These are phyloP conservation scores for Liopterus haemorrhoidalis DNA, from an alignment of 2,888 invertebrate species.

Conservation along the genomic window DNA sequence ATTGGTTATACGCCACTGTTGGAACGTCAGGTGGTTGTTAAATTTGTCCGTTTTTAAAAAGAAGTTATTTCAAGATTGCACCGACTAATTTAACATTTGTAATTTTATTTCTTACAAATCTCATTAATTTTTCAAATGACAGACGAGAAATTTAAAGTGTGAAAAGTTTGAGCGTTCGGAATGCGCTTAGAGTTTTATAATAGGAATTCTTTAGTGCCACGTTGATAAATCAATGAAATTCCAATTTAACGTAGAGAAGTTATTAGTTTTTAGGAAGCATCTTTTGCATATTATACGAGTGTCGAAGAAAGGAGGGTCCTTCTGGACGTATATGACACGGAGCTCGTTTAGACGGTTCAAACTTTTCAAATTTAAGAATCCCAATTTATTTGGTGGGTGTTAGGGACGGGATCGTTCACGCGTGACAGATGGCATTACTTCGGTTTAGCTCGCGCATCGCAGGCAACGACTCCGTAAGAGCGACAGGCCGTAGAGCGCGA, in stretches of 20 bases:
- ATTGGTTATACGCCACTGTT: no score
- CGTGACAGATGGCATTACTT: constrained; percentile 33
- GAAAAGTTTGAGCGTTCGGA: constrained; percentile 18
- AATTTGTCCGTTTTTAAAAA: no score
- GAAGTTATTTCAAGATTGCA: no score
- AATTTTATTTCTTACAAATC: no score
- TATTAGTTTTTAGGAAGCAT: constrained; percentile 31
- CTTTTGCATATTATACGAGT: constrained; percentile 33
- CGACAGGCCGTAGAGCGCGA: no score
- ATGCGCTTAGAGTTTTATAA: constrained; percentile 32
- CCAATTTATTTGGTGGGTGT: constrained; percentile 33
- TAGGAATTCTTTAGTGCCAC: constrained; percentile 36
- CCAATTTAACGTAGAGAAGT: constrained; percentile 39
- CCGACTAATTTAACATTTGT: no score
- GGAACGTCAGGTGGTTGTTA: no score
- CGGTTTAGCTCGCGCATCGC: constrained; percentile 23
- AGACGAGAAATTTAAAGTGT: constrained; percentile 22
- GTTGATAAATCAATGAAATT: constrained; percentile 39
- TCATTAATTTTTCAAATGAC: constrained; percentile 20
- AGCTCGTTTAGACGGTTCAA: constrained; percentile 33
- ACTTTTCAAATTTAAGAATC: constrained; percentile 37
- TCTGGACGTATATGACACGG: constrained; percentile 18
- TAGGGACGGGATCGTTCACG: constrained; percentile 17
- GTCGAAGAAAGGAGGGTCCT: no score
- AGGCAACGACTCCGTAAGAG: constrained; percentile 24